phyloP scores from a whole-genome alignment of 92 coral and sea anemone species.

The Palythoa caribaeorum region DNA sequence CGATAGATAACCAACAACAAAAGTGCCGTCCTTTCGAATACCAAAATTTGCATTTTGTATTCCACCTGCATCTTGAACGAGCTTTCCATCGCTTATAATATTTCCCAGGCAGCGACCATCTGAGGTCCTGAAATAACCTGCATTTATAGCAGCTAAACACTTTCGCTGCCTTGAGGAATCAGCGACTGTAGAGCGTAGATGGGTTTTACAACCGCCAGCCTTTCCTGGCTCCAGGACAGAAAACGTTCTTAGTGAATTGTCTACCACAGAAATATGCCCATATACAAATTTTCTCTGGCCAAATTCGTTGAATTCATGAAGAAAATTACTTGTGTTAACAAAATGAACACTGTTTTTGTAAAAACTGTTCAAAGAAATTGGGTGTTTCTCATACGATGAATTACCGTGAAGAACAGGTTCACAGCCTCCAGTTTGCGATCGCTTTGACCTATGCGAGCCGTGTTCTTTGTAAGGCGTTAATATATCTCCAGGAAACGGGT shows the following conservation, averaged over 20 bases:
- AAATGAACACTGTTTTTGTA: slow-evolving; percentile 55
- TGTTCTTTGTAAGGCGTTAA: slow-evolving; percentile 85
- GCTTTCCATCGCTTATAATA: slow-evolving; percentile 85
- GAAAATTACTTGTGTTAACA: slow-evolving; percentile 66
- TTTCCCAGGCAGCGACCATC: slow-evolving; percentile 95
- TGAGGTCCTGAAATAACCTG: slow-evolving; percentile 90
- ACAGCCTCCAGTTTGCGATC: slow-evolving; percentile 84
- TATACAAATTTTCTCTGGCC: slow-evolving; percentile 58
- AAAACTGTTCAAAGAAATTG: slow-evolving; percentile 43
- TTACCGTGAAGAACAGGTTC: slow-evolving; percentile 87
- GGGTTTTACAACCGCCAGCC: slow-evolving; percentile 78
- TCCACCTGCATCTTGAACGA: slow-evolving; percentile 83
- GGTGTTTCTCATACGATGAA: slow-evolving; percentile 78
- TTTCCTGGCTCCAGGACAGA: slow-evolving; percentile 88
- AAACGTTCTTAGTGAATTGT: slow-evolving; percentile 85
- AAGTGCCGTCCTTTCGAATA: slow-evolving; percentile 84
- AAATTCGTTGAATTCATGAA: slow-evolving; percentile 59
- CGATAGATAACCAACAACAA: slow-evolving; percentile 92
- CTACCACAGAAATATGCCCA: slow-evolving; percentile 78
- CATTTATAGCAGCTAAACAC: slow-evolving; percentile 87
- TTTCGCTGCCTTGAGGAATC: slow-evolving; percentile 75
- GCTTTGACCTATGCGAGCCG: slow-evolving; percentile 52
- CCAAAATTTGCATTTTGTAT: slow-evolving; percentile 98
- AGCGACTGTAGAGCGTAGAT: slow-evolving; percentile 79
- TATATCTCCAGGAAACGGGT: slow-evolving; percentile 70